Percentiles rank a stretch among this genome's conserved stretches.
These are phyloP conservation scores for Harpegnathos saltator DNA, from an alignment of 1,140 invertebrate species.

Conservation along the genomic window DNA sequence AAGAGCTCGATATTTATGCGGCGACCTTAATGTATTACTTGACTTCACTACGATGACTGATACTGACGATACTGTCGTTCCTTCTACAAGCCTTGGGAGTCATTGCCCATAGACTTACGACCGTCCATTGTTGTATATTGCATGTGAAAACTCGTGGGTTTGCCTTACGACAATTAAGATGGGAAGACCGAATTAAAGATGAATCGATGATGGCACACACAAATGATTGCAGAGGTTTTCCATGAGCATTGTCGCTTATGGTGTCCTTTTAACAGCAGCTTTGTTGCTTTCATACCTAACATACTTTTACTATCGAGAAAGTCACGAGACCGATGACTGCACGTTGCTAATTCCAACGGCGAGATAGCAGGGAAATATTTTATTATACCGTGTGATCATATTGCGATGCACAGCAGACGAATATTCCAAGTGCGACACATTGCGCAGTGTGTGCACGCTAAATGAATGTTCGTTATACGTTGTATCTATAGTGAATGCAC, in stretches of 20 bases:
- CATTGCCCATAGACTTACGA: neutral
- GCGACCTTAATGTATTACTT: neutral
- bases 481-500: too few species aligned
- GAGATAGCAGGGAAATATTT: too few species aligned
- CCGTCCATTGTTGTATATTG: neutral
- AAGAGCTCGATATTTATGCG: neutral
- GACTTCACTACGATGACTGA: neutral
- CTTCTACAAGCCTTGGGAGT: neutral
- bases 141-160: neutral
- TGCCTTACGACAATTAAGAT: neutral
- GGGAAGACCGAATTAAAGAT: neutral
- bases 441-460: too few species aligned
- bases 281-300: neutral
- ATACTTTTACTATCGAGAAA: too few species aligned
- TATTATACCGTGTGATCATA: too few species aligned
- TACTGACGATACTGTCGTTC: neutral
- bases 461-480: too few species aligned
- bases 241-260: neutral
- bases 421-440: too few species aligned
- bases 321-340: too few species aligned
- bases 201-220: neutral
- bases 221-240: slow-evolving; percentile 1
- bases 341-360: too few species aligned
- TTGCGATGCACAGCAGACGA: too few species aligned
- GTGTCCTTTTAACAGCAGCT: neutral